phyloP scores from a whole-genome alignment of 2,888 invertebrate genomes.

The Agrotis puta region DNA sequence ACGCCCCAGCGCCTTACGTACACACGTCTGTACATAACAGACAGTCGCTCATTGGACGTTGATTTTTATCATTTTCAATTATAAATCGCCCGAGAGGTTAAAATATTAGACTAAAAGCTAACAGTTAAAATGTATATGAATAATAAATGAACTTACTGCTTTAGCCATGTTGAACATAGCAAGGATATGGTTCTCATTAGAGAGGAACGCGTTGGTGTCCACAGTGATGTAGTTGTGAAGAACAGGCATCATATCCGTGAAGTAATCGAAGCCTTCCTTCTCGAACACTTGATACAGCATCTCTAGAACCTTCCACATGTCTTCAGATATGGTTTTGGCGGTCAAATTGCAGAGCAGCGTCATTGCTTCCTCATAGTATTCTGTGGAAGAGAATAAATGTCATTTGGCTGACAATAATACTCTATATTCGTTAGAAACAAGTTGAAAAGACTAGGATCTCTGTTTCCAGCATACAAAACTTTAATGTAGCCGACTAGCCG shows the following conservation, averaged over 20 bases:
- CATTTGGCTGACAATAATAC: background rate
- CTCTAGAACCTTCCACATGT: constrained; percentile 99
- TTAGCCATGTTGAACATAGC: constrained; percentile 99
- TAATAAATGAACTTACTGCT: constrained; percentile 90
- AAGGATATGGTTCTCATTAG: constrained; percentile 96
- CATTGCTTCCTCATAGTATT: constrained; percentile 99
- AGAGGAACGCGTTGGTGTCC: constrained; percentile 97
- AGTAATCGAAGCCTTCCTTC: constrained; percentile 98
- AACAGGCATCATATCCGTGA: constrained; percentile 99
- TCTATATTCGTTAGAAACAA: background rate
- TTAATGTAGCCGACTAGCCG: too few species aligned
- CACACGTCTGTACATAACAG: too few species aligned
- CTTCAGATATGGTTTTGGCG: constrained; percentile 95
- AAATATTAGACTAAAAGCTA: too few species aligned
- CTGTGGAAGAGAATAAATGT: constrained; percentile 83
- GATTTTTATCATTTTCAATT: too few species aligned
- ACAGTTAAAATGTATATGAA: too few species aligned
- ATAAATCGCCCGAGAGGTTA: too few species aligned
- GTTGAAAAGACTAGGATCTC: too few species aligned
- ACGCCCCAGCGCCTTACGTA: too few species aligned
- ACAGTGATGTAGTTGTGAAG: constrained; percentile 99
- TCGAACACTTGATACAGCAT: constrained; percentile 97
- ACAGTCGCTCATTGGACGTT: too few species aligned
- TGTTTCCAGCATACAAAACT: too few species aligned
- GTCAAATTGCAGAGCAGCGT: constrained; percentile 98